Evolutionary conservation across 2,888 invertebrate genomes (phyloP), one percentile per base, ranked within the genome.

Genomic region (Ryuthela nishihirai): DNA sequence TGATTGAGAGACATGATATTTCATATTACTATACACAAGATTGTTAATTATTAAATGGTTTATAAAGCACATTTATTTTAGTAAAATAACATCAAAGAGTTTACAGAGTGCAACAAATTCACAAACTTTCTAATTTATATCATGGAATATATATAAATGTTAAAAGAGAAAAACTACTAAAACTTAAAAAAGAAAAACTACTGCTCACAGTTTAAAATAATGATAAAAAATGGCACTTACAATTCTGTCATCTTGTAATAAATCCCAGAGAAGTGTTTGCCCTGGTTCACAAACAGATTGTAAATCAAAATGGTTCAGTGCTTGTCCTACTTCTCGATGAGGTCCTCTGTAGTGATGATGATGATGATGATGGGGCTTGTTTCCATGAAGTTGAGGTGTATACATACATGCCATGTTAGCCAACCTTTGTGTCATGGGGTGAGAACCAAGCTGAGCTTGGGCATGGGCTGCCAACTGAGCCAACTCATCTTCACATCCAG

Each of bases 261-360:
- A 78, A 77, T 95, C 94, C 94, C 94, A 95, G 2, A 95, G 80
- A 62, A 95, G 77, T 5, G 94, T 95, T 73, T 88, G 89, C 1
- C 94, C 94, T 35, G 90, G 88, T 68, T 88, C 85, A 73, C 93
- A 93, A 23, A 94, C 91, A 69, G 87, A 84, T 65, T 84, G 84
- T 54, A 72, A 69, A 32, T 64, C 65, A 60, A 65, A 69, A 50
- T 68, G 66, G 25, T 58, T 48, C 9, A 65, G 36, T 32, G 62
- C 53, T 29, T 49, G 42, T 21, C 50, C 23, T 7, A 47, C 48
- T 21, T 61, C 61, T 25, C 45, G 18, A 7, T 40, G 32, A 1
- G 43, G 32, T 0, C 50, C 47, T 12, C 65, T 61, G 17, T 63
- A 41, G 38, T 66, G 62, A 12, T 58, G 46, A 38, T 56, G 62